A percentile compares a stretch with the other conserved stretches of the same genome.
Conservation (phyloP, 2,797 vertebrate species). For the Heterohyrax brucei region DNA sequence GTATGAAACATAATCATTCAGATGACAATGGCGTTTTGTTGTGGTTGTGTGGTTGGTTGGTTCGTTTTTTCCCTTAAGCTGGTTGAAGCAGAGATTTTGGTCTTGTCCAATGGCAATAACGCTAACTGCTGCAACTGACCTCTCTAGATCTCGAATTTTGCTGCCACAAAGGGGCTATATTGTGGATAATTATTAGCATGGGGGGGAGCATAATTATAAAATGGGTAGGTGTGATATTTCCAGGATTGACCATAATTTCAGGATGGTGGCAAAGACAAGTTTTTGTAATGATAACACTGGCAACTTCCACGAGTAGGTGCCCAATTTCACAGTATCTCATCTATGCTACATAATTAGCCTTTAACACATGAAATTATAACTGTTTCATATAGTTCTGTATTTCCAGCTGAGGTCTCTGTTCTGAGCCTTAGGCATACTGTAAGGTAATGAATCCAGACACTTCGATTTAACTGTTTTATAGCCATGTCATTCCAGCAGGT, state of each 20-base stretch:
- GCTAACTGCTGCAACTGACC: background rate
- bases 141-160: background rate
- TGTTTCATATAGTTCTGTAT: background rate
- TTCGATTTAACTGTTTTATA: background rate
- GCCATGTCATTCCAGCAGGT: background rate
- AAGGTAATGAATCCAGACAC: background rate
- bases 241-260: background rate
- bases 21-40: too few relatives aligned
- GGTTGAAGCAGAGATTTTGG: background rate
- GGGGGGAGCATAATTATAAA: background rate
- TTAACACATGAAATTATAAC: background rate
- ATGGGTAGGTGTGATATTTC: background rate
- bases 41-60: too few relatives aligned
- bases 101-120: conserved; percentile 9
- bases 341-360: background rate
- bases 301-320: background rate
- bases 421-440: background rate
- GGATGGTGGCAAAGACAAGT: background rate
- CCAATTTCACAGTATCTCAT: background rate
- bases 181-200: background rate
- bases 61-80: background rate
- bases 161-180: background rate
- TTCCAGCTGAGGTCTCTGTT: background rate
- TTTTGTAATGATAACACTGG: background rate
- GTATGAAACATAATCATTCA: too few relatives aligned